These are phyloP conservation scores for Drosophila insularis DNA, from an alignment of 1,140 invertebrate genomes.

Conservation along the genomic window DNA sequence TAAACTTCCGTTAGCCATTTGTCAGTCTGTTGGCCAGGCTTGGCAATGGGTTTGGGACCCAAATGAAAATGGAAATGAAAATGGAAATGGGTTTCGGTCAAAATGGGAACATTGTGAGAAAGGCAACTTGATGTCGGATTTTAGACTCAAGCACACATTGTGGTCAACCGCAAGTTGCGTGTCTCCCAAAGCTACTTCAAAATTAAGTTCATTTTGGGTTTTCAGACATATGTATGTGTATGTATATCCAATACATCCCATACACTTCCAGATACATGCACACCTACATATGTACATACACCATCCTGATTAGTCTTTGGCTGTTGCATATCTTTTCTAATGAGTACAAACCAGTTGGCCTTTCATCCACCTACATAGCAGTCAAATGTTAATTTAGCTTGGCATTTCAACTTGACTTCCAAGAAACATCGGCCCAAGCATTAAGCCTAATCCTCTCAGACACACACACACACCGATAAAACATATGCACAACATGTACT, in stretches of 20 bases:
- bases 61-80: constrained; percentile 24
- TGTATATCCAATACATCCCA: background rate
- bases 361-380: constrained; percentile 1
- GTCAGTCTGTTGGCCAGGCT: constrained; percentile 12
- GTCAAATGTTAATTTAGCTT: constrained; percentile 44
- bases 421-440: constrained; percentile 16
- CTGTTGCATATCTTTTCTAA: constrained; percentile 35
- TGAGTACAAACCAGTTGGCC: constrained; percentile 21
- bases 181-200: constrained; percentile 48
- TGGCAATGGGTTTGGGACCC: background rate
- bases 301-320: constrained; percentile 30
- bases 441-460: constrained; percentile 42
- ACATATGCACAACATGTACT: background rate
- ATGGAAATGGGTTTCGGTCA: constrained; percentile 52
- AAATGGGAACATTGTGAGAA: constrained; percentile 21
- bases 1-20: constrained; percentile 64
- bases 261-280: background rate
- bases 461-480: background rate
- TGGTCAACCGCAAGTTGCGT: constrained; percentile 55
- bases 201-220: constrained; percentile 57
- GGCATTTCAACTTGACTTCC: constrained; percentile 34
- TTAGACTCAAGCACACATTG: constrained; percentile 56
- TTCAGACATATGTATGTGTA: constrained; percentile 30
- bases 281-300: background rate
- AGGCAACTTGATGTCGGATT: constrained; percentile 41